Evolutionary conservation across 2,888 invertebrate genomes (phyloP).

Genomic region (Drosophila merina): DNA sequence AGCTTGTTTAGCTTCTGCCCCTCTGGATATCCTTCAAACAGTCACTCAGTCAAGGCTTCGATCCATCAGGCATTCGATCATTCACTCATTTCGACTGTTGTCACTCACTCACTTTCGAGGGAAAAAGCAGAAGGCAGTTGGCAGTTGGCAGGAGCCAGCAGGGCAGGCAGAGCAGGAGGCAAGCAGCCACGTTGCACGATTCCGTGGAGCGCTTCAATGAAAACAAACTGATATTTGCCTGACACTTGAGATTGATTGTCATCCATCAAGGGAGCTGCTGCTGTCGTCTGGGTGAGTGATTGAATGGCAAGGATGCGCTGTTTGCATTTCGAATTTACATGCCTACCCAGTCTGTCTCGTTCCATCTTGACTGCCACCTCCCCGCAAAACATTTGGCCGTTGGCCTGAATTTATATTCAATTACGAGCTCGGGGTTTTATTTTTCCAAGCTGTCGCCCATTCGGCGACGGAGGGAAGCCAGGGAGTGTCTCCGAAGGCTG

Average conservation of each 20-base stretch:
- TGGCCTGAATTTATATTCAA: constrained; percentile 62
- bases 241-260: constrained; percentile 82
- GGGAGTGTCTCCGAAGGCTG: constrained; percentile 35
- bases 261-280: constrained; percentile 73
- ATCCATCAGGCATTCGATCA: constrained; percentile 60
- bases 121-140: constrained; percentile 25
- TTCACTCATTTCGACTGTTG: constrained; percentile 66
- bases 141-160: constrained; percentile 19
- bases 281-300: constrained; percentile 56
- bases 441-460: constrained; percentile 10
- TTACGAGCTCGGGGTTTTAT: constrained; percentile 47
- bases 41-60: constrained; percentile 35
- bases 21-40: constrained; percentile 18
- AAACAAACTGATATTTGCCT: constrained; percentile 80
- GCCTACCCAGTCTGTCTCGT: constrained; percentile 24
- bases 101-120: constrained; percentile 62
- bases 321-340: constrained; percentile 74
- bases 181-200: constrained; percentile 48
- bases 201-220: constrained; percentile 70
- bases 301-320: constrained; percentile 64
- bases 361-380: constrained; percentile 5
- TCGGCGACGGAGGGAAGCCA: neutral
- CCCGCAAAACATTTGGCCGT: constrained; percentile 40
- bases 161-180: neutral
- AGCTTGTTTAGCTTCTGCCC: neutral